Evolutionary conservation across 2,888 invertebrate species (phyloP), one percentile per base, ranked within the genome.

Genomic region (Eupithecia inturbata): DNA sequence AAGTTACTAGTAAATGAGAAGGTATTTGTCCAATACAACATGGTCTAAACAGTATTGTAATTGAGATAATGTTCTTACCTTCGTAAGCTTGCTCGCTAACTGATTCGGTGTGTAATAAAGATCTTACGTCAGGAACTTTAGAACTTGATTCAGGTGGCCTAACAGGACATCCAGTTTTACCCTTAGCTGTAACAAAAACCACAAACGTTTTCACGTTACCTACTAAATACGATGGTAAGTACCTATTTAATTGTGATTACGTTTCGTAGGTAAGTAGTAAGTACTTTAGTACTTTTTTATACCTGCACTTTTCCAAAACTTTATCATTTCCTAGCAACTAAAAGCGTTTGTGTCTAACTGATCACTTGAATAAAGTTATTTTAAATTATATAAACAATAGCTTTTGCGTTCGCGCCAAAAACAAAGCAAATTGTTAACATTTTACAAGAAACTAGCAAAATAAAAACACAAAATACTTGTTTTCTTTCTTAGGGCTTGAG

Each of bases 291-390:
- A 76, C 83, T 3, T 26, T n/a, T 12, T 3, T 22, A 83, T 95
- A 96, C 96, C 96, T 93, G 96, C 94, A 92, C 96, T 97, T 92
- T 96, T 97, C 96, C 96, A 96, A 94, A 97, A 97, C 91, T 96
- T 96, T 89, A 97, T 95, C 96, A 97, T 97, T 91, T 94, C 95
- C 77, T 79, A 79, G 14, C 64, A 78, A 70, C 22, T 57, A 70
- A 14, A 22, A 66, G 36, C 22, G 60, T 67, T 67, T 73, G 26
- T 75, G 68, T 62, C 62, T 45, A 36, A 41, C 70, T 41, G 3
- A 19, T 39, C 19, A n/a, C n/a, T 33, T 45, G n/a, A n/a, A 66
- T n/a, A 31, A 41, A 67, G 26, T 67, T 36, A 70, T 39, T 62
- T 60, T 33, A 67, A 68, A 60, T 45, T 70, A 68, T 22, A 75